phyloP scores from a whole-genome alignment of 1,140 invertebrate species.

The Leptinotarsa defecta region DNA sequence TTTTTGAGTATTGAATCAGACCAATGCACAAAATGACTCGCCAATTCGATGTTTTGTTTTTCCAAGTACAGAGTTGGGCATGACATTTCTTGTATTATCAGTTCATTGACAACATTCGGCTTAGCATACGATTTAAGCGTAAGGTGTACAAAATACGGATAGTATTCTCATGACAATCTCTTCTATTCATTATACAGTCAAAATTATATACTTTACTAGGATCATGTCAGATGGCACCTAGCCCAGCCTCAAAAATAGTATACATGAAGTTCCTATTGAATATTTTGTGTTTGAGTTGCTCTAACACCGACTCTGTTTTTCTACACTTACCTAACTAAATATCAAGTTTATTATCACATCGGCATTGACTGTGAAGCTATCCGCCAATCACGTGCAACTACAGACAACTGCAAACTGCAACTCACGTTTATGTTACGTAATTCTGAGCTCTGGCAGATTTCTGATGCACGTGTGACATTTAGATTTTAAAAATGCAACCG shows the following conservation, averaged over 20 bases:
- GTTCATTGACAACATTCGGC: too few species aligned
- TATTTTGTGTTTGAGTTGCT: background rate
- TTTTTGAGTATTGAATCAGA: too few species aligned
- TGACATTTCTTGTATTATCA: too few species aligned
- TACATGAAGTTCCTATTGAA: background rate
- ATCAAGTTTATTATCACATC: constrained; percentile 26
- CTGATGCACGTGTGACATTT: constrained; percentile 39
- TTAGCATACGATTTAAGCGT: too few species aligned
- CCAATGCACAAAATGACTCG: too few species aligned
- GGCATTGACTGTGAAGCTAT: constrained; percentile 21
- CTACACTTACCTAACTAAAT: constrained; percentile 14
- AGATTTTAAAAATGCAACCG: constrained; percentile 19
- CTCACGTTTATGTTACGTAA: constrained; percentile 39
- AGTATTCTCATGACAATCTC: too few species aligned
- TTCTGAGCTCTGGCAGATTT: constrained; percentile 20
- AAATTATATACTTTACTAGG: too few species aligned
- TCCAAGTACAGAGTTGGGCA: too few species aligned
- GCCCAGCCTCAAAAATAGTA: background rate
- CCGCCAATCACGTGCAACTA: constrained; percentile 21
- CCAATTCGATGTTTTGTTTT: too few species aligned
- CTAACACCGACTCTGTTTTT: background rate
- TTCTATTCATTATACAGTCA: too few species aligned
- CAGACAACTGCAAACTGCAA: constrained; percentile 23
- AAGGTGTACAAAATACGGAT: too few species aligned
- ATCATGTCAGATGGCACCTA: too few species aligned